Base-by-base conservation (phyloP, 2,113 vertebrate species). In the Onychorhynchus coronatus region DNA sequence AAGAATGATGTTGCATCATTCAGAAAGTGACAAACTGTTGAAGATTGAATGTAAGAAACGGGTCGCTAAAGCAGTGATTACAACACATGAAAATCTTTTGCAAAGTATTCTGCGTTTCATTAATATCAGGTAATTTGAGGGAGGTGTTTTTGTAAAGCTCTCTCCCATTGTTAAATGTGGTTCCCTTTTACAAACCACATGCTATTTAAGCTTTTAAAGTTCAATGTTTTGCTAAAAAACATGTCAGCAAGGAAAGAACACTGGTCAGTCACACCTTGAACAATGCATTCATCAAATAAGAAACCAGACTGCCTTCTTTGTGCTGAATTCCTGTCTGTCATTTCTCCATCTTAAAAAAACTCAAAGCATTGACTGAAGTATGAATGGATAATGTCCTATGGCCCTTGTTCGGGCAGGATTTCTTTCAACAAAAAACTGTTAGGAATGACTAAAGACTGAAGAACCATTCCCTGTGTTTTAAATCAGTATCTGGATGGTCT, bases 261-360 rank as follows among this genome's bases (percentile, higher is more conserved):
- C 16, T 20, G 31, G 72, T 95, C 70, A 85, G 58, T 37, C 81
- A 75, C 74, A 90, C 67, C 67, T 85, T 73, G 81, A 93, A 70
- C 42, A 62, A 59, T 72, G 21, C 25, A 56, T 47, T 44, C 37
- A 41, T 86, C 68, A 93, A 72, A 71, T 24, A 74, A 16, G 42
- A 95, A 74, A 71, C 58, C 71, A 76, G 42, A 24, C 49, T 66
- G 31, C 49, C 46, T 76, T 93, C 53, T 67, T 76, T 73, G 31
- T 33, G n/a, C 19, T 74, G 62, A 96, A 92, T 88, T 91, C 82
- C 33, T 21, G 3, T 46, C 74, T 91, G 63, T 84, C 83, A 85
- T 88, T 91, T 88, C 42, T 93, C 56, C 55, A 37, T 90, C 67
- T 47, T 77, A 76, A 88, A 91, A 85, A 85, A 91, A 86, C 13